Percentiles rank a stretch among this genome's conserved stretches.
Conservation (phyloP, 2,797 vertebrate species). For the Artibeus jamaicensis region DNA sequence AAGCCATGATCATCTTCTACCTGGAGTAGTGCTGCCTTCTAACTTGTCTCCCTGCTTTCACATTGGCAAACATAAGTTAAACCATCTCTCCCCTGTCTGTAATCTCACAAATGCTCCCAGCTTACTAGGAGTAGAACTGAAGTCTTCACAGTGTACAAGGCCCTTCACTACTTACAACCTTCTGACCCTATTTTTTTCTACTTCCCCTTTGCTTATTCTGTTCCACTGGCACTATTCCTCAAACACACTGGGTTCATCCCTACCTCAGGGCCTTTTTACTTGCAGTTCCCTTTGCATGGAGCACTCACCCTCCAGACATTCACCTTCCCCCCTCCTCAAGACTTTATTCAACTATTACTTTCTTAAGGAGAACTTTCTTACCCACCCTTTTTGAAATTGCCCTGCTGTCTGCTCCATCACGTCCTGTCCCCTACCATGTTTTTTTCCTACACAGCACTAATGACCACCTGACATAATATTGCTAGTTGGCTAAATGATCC, state of each 20-base stretch:
- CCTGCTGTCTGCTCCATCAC: not conserved
- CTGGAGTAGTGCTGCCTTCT: not conserved
- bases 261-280: constrained; percentile 18
- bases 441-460: not conserved
- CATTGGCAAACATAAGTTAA: not conserved
- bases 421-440: not conserved
- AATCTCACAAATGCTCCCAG: not conserved
- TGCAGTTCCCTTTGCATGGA: not conserved
- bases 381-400: not conserved
- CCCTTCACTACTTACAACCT: no score
- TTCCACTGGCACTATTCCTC: not conserved
- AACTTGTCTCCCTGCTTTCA: not conserved
- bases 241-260: not conserved
- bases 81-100: no score
- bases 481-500: not conserved
- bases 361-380: not conserved
- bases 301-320: not conserved
- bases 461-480: not conserved
- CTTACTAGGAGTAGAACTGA: not conserved
- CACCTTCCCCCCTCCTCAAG: not conserved
- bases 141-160: not conserved
- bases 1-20: not conserved
- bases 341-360: not conserved
- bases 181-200: not conserved
- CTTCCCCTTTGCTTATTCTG: not conserved